Evolutionary conservation across 2,888 invertebrate species (phyloP).

Genomic region (Dryocosmus kuriphilus): DNA sequence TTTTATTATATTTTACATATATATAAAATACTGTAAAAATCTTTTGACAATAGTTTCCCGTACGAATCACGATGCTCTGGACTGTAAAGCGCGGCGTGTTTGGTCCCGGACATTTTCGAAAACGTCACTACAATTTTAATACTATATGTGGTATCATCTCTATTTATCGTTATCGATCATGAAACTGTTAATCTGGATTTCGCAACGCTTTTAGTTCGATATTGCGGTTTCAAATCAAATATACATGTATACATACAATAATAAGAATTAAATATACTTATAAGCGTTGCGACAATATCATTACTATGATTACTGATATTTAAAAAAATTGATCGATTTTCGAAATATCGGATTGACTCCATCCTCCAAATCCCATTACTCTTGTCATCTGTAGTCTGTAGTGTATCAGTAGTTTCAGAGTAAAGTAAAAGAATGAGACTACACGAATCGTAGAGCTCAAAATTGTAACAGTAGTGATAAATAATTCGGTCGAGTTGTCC

Average conservation of each 20-base stretch:
- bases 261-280: constrained; percentile 7
- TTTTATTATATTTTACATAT: background rate
- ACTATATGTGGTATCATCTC: constrained; percentile 30
- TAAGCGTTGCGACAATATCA: constrained; percentile 15
- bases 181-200: constrained; percentile 26
- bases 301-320: background rate
- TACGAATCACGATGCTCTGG: constrained; percentile 13
- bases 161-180: constrained; percentile 28
- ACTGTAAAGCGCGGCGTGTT: constrained; percentile 35
- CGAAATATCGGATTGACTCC: background rate
- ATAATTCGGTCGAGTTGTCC: background rate
- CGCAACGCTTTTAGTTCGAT: constrained; percentile 44
- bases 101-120: constrained; percentile 9
- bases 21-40: constrained; percentile 18
- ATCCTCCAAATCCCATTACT: background rate
- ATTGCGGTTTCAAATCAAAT: constrained; percentile 43
- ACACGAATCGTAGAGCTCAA: constrained; percentile 52
- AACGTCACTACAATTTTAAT: constrained; percentile 34
- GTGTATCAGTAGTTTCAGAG: constrained; percentile 14
- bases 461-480: constrained; percentile 40
- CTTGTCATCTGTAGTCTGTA: constrained; percentile 28
- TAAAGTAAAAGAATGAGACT: constrained; percentile 33
- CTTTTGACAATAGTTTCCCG: constrained; percentile 13
- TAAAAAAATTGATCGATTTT: background rate
- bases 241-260: constrained; percentile 42